A percentile compares a stretch with the other conserved stretches of the same genome.
Conservation (phyloP, 1,140 invertebrate genomes). For the Sitobion miscanthi region DNA sequence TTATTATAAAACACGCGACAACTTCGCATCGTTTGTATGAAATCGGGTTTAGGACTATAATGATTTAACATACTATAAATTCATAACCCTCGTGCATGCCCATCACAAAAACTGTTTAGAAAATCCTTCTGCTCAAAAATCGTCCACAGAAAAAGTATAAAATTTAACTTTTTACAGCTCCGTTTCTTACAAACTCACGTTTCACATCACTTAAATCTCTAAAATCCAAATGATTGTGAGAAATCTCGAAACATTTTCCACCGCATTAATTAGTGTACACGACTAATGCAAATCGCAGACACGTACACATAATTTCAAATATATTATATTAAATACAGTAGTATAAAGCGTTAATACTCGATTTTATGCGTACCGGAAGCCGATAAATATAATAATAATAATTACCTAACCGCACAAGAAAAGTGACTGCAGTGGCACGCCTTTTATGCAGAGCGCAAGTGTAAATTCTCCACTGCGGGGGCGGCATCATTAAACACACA, state of each 20-base stretch:
- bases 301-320: not conserved
- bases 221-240: not conserved
- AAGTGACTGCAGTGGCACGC: not conserved
- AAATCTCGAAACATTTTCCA: not conserved
- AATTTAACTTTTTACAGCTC: not conserved
- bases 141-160: not conserved
- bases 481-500: constrained; percentile 19
- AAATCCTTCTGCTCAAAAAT: not conserved
- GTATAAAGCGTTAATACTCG: not conserved
- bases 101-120: not conserved
- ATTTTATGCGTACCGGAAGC: not conserved
- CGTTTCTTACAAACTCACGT: not conserved
- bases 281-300: not conserved
- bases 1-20: not conserved
- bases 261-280: not conserved
- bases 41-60: not conserved
- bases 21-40: not conserved
- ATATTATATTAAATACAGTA: not conserved
- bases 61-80: not conserved
- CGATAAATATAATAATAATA: constrained; percentile 6
- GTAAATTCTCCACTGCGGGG: not conserved
- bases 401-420: not conserved
- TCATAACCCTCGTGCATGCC: too few species aligned
- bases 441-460: not conserved
- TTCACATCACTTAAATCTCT: not conserved